These are phyloP conservation scores for Pseudonaja textilis DNA, from an alignment of 2,113 vertebrate species.

Conservation along the genomic window DNA sequence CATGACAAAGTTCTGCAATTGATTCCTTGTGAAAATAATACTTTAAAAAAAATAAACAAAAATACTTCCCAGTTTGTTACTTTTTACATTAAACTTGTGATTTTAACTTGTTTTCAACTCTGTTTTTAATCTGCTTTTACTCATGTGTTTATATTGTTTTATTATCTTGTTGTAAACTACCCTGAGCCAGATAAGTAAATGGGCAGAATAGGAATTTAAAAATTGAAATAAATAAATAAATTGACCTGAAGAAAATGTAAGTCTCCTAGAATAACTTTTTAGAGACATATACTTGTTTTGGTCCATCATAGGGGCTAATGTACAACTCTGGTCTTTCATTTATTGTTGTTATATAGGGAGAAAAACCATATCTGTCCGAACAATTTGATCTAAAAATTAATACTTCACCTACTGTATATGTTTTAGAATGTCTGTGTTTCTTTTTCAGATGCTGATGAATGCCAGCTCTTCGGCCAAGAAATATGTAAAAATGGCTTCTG, in stretches of 20 bases:
- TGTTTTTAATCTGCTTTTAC: not conserved
- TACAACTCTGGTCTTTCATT: not conserved
- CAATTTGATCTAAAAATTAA: not conserved
- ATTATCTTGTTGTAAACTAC: not conserved
- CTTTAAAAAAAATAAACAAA: not conserved
- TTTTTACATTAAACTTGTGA: not conserved
- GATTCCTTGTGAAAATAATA: not conserved
- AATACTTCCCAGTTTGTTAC: not conserved
- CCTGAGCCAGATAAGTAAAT: not conserved
- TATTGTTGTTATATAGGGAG: not conserved
- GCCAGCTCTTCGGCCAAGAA: constrained; percentile 87
- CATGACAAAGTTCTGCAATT: not conserved
- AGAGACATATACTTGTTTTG: not conserved
- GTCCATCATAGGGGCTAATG: not conserved
- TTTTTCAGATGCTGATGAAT: constrained; percentile 91
- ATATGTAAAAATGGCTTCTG: constrained; percentile 97
- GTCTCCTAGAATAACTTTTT: not conserved
- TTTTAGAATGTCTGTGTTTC: not conserved
- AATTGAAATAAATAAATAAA: not conserved
- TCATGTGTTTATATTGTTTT: not conserved
- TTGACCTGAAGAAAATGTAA: not conserved
- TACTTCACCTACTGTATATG: not conserved
- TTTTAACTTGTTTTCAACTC: not conserved
- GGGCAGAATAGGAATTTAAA: not conserved
- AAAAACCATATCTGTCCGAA: not conserved